These are phyloP conservation scores for Plectrocnemia conspersa DNA, from an alignment of 1,140 invertebrate species.

Conservation along the genomic window DNA sequence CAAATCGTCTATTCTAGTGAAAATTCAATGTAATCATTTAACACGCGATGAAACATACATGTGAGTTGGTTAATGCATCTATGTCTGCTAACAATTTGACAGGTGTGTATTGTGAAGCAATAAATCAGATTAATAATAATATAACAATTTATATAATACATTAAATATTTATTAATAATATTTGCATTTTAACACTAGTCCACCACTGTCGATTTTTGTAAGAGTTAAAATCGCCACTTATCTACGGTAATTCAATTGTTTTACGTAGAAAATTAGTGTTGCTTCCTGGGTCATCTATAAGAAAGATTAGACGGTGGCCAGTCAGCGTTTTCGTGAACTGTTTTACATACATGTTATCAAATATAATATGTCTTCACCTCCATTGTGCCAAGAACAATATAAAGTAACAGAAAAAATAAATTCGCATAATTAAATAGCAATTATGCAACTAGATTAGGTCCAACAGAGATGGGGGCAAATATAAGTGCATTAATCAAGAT, in stretches of 20 bases:
- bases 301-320: slow-evolving; percentile 23
- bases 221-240: slow-evolving; percentile 25
- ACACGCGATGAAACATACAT: slow-evolving; percentile 14
- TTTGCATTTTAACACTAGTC: slow-evolving; percentile 3
- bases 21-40: slow-evolving; percentile 18
- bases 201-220: slow-evolving; percentile 10
- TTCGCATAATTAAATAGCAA: too few species aligned
- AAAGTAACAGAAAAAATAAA: too few species aligned
- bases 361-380: slow-evolving; percentile 17
- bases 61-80: slow-evolving; percentile 14
- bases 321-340: slow-evolving; percentile 12
- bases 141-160: neutral
- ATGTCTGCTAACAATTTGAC: slow-evolving; percentile 3
- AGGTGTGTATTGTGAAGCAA: slow-evolving; percentile 2
- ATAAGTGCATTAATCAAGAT: too few species aligned
- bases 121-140: neutral
- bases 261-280: slow-evolving; percentile 30
- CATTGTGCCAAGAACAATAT: too few species aligned
- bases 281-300: slow-evolving; percentile 33
- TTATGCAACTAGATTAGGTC: too few species aligned
- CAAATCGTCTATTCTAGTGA: slow-evolving; percentile 15
- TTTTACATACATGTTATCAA: slow-evolving; percentile 20
- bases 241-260: slow-evolving; percentile 35
- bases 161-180: neutral
- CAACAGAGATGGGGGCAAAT: too few species aligned